Evolutionary conservation across 2,888 invertebrate genomes (phyloP).

Genomic region (Plutella xylostella): DNA sequence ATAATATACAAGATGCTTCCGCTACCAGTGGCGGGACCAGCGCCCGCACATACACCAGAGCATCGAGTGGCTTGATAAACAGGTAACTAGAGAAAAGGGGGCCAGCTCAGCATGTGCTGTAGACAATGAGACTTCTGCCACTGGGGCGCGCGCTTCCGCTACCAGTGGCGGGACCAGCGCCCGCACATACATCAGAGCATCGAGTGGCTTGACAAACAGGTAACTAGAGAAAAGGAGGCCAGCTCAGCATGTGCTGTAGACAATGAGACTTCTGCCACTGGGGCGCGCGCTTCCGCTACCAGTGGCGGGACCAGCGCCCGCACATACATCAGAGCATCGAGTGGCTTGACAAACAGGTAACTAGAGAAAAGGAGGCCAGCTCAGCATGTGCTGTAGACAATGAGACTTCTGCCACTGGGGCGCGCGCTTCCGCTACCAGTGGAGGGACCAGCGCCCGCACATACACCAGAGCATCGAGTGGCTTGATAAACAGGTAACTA

Average conservation of each 20-base stretch:
- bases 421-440: constrained; percentile 84
- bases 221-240: too few relatives aligned
- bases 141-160: constrained; percentile 94
- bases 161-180: constrained; percentile 65
- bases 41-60: constrained; percentile 88
- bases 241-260: too few relatives aligned
- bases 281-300: constrained; percentile 92
- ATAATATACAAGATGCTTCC: too few relatives aligned
- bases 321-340: constrained; percentile 95
- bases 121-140: constrained; percentile 99
- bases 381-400: too few relatives aligned
- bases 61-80: constrained; percentile 93
- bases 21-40: constrained; percentile 73
- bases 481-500: constrained; percentile 84
- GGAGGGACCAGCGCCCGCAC: constrained; percentile 59
- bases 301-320: constrained; percentile 50
- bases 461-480: constrained; percentile 95
- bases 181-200: constrained; percentile 95
- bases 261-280: constrained; percentile 99
- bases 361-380: too few relatives aligned
- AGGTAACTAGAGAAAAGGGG: constrained; percentile 75
- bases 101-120: too few relatives aligned
- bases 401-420: constrained; percentile 99
- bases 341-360: constrained; percentile 84
- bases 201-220: constrained; percentile 89